Conservation (phyloP, 2,113 vertebrate genomes). For the Aix galericulata region DNA sequence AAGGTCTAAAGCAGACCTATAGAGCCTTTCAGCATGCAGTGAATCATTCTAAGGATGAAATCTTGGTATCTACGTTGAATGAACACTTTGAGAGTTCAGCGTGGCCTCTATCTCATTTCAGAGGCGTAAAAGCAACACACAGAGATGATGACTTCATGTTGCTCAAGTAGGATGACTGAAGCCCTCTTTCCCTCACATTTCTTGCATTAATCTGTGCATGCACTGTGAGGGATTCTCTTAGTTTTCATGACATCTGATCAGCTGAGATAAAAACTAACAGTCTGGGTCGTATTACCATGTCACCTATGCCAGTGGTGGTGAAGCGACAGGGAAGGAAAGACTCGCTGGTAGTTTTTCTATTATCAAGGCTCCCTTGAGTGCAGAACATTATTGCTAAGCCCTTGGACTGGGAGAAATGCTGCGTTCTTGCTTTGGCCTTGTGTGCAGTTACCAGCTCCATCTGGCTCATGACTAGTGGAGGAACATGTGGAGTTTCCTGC, state of each 20-base stretch:
- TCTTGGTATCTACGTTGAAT: not conserved
- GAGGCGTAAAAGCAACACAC: not conserved
- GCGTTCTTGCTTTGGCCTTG: not conserved
- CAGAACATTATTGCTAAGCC: not conserved
- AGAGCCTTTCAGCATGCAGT: not conserved
- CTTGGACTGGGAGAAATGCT: not conserved
- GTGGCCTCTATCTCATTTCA: not conserved
- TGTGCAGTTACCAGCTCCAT: not conserved
- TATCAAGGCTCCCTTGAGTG: not conserved
- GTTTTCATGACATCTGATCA: not conserved
- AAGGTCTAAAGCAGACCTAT: not conserved
- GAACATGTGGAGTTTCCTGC: not conserved
- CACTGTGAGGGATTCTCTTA: not conserved
- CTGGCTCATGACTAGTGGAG: not conserved
- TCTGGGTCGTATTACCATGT: not conserved
- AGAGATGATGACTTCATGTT: not conserved
- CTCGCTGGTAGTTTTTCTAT: not conserved
- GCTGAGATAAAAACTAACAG: not conserved
- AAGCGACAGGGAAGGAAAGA: not conserved
- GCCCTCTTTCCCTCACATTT: not conserved
- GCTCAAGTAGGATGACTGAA: not conserved
- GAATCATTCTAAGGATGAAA: not conserved
- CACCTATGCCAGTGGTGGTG: too few species aligned
- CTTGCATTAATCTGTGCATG: not conserved
- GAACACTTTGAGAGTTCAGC: not conserved